Percentiles rank a stretch among this genome's conserved stretches.
Conservation (phyloP, 2,113 vertebrate species). For the Martes martes region DNA sequence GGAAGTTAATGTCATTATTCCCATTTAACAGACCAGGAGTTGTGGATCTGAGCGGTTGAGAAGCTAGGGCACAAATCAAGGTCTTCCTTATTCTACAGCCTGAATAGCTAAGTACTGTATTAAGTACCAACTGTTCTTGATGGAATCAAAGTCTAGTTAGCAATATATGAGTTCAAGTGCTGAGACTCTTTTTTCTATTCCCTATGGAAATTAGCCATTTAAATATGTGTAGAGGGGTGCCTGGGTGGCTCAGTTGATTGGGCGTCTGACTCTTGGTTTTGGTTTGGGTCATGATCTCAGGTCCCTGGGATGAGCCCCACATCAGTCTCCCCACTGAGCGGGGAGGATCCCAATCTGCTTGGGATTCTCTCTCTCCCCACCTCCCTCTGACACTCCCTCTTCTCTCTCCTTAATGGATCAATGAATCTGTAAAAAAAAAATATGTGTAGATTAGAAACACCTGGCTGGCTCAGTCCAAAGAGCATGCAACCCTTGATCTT, state of each 20-base stretch:
- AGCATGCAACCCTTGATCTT: neutral
- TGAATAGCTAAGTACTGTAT: neutral
- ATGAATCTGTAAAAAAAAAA: neutral
- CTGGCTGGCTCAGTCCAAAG: neutral
- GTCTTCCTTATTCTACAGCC: neutral
- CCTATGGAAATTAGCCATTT: neutral
- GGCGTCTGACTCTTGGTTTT: neutral
- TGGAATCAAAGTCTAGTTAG: neutral
- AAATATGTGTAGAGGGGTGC: neutral
- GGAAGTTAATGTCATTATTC: neutral
- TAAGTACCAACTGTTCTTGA: neutral
- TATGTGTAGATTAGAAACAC: neutral
- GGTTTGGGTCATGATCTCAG: neutral
- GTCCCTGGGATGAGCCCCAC: neutral
- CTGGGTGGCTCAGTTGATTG: neutral
- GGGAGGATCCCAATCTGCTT: neutral
- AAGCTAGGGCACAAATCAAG: neutral
- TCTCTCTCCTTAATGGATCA: neutral
- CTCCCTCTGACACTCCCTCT: neutral
- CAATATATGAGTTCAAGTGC: neutral
- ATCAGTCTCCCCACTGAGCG: neutral
- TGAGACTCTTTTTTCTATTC: neutral
- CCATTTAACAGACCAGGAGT: neutral
- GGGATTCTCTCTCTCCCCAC: neutral
- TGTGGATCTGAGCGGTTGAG: neutral